phyloP scores from a whole-genome alignment of 2,113 vertebrate genomes.

The Campylomormyrus numenius region DNA sequence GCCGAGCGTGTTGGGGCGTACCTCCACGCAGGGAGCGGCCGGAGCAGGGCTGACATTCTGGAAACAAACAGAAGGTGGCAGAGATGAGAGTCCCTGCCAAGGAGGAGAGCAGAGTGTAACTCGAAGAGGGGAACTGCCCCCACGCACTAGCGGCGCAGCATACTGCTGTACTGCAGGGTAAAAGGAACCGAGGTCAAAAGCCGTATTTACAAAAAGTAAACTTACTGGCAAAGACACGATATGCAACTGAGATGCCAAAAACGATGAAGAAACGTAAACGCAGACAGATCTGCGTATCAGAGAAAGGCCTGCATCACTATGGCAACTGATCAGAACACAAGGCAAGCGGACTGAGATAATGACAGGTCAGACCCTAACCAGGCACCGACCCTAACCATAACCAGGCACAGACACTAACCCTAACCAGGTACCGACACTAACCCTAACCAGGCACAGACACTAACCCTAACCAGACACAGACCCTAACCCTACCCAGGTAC shows the following conservation, averaged over 20 bases:
- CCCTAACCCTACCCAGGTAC: too few relatives aligned
- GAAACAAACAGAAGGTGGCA: constrained; percentile 10
- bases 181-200: background rate
- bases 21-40: constrained; percentile 54
- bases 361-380: background rate
- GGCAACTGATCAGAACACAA: background rate
- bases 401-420: too few relatives aligned
- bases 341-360: background rate
- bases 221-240: background rate
- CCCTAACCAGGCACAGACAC: background rate
- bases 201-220: background rate
- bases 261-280: background rate
- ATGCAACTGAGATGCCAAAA: background rate
- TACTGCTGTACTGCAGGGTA: background rate
- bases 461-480: background rate
- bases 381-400: too few relatives aligned
- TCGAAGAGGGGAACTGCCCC: background rate
- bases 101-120: background rate
- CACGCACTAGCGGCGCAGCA: too few relatives aligned
- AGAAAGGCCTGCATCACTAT: background rate
- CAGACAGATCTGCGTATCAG: background rate
- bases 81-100: background rate
- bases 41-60: constrained; percentile 67
- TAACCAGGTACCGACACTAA: background rate
- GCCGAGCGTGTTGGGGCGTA: constrained; percentile 62